Evolutionary conservation across 2,888 invertebrate genomes (phyloP), one percentile per base, ranked within the genome.

Genomic region (Hofmannophila pseudospretella): DNA sequence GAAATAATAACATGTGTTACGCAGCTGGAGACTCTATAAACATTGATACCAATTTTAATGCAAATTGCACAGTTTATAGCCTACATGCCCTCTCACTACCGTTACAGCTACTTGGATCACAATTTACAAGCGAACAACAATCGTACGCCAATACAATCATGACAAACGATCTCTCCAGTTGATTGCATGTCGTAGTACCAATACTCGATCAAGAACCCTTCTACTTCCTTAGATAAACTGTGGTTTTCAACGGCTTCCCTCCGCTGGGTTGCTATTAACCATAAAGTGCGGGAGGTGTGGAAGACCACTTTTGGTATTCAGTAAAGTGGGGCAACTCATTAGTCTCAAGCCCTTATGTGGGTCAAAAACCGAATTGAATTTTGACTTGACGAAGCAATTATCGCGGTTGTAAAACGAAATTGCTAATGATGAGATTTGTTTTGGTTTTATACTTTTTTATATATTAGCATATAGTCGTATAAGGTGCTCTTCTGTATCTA

Each of bases 151-250:
- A 72, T 69, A 69, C 67, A 70, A 67, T 51, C 58, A 61, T 67
- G 61, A 73, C 68, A 68, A 70, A 68, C 63, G 62, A 65, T 63
- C 63, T 55, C 57, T 54, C 58, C 58, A 61, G 60, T 53, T 61
- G 70, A 72, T 73, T 66, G 71, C 53, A 49, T 60, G 67, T 64
- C 64, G 50, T 52, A 47, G 8, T 32, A 39, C 32, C 49, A 50
- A 53, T 54, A 57, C 57, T 60, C 61, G 55, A 66, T 63, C 58
- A 63, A 50, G 49, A 23, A 38, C 39, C 32, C 3, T 41, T n/a
- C 36, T n/a, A 16, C 3, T 16, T 3, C 16, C 16, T 16, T 16
- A 5, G 16, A 16, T 16, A 16, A 16, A 5, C 16, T 5, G 16
- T 16, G 16, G 16, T 5, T 4, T 16, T 16, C 3, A 16, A 16